These are phyloP conservation scores for Bombylius discolor DNA, from an alignment of 2,888 invertebrate genomes.

Conservation along the genomic window DNA sequence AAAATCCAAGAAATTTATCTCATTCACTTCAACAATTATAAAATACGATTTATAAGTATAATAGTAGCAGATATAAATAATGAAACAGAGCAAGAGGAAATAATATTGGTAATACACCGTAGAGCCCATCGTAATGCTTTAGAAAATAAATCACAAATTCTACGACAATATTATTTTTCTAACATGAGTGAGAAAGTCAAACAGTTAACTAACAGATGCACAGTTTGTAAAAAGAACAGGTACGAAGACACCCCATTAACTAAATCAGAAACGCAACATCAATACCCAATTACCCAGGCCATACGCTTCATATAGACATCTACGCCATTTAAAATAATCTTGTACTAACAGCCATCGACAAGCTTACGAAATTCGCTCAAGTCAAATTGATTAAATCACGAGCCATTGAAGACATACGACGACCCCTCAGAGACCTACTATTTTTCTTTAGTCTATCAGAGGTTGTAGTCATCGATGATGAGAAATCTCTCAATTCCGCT, in stretches of 20 bases:
- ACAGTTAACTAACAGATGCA: background rate
- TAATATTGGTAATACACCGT: constrained; percentile 6
- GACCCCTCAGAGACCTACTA: background rate
- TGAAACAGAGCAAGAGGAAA: constrained; percentile 8
- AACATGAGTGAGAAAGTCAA: constrained; percentile 1
- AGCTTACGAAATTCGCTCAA: constrained; percentile 11
- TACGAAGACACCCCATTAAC: constrained; percentile 1
- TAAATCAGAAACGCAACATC: constrained; percentile 2
- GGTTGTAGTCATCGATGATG: constrained; percentile 15
- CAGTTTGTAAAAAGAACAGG: background rate
- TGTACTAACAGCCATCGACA: constrained; percentile 11
- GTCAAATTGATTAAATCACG: constrained; percentile 4
- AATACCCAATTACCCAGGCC: constrained; percentile 6
- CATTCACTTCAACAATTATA: constrained; percentile 7
- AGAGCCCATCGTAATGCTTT: constrained; percentile 8
- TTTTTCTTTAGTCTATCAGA: constrained; percentile 12
- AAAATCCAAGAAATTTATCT: constrained; percentile 12
- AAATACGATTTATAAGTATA: constrained; percentile 8
- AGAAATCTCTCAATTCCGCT: constrained; percentile 13
- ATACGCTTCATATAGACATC: constrained; percentile 8
- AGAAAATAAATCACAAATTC: background rate
- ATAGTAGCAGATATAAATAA: background rate
- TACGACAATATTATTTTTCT: constrained; percentile 2
- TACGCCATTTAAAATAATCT: constrained; percentile 7
- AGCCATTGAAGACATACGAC: constrained; percentile 2